Conservation (phyloP, 23 tunicate genomes). For the Aplidium turbinatum region DNA sequence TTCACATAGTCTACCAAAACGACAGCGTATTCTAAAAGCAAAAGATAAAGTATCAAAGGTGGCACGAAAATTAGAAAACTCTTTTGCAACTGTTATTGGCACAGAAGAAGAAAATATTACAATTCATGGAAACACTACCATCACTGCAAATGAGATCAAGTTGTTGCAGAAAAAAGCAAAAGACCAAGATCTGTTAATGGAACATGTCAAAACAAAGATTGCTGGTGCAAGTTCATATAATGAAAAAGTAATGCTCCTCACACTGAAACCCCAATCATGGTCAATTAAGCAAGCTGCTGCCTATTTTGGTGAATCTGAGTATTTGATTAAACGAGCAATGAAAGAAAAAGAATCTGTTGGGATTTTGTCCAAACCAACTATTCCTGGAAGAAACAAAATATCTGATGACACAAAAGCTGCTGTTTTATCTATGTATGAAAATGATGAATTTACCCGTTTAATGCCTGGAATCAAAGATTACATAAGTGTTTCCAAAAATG, state of each 20-base stretch:
- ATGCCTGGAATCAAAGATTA: conserved; percentile 22
- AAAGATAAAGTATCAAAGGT: not conserved
- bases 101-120: too few species aligned
- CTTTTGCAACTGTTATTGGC: conserved; percentile 2
- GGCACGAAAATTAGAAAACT: not conserved
- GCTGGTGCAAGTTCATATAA: not conserved
- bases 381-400: too few species aligned
- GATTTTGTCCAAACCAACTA: not conserved
- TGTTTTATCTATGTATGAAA: not conserved
- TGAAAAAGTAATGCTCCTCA: conserved; percentile 3
- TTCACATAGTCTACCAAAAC: conserved; percentile 4
- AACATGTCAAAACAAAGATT: not conserved
- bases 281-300: not conserved
- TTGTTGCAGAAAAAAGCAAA: not conserved
- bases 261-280: conserved; percentile 10
- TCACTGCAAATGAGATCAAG: too few species aligned
- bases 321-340: conserved; percentile 3
- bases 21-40: not conserved
- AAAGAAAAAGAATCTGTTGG: not conserved
- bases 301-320: not conserved
- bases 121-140: too few species aligned
- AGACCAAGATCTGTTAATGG: not conserved
- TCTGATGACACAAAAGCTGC: conserved; percentile 8
- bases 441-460: conserved; percentile 1
- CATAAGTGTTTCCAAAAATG: conserved; percentile 8